Conservation (phyloP, 2,888 invertebrate genomes). For the Tyria jacobaeae region DNA sequence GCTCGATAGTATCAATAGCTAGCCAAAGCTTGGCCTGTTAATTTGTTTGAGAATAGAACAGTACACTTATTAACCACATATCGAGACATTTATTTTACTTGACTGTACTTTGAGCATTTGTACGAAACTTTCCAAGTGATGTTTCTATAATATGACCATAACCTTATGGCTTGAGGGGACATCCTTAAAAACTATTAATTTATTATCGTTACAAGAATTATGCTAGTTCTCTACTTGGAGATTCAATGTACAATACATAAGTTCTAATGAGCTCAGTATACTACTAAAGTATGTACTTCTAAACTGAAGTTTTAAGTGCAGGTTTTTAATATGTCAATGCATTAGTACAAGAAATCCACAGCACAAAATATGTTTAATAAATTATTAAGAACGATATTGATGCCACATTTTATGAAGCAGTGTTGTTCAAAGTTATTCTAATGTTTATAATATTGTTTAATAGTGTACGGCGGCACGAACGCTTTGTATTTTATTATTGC, state of each 20-base stretch:
- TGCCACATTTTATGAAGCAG: conserved; percentile 12
- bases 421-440: conserved; percentile 46
- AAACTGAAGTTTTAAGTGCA: too few relatives aligned
- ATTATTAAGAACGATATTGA: not conserved
- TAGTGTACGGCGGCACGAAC: conserved; percentile 33
- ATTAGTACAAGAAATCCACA: not conserved
- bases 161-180: too few relatives aligned
- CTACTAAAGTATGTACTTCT: too few relatives aligned
- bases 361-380: conserved; percentile 2
- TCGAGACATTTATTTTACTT: not conserved
- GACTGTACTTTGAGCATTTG: not conserved
- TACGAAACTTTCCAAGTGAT: too few relatives aligned
- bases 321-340: not conserved
- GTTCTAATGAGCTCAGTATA: too few relatives aligned
- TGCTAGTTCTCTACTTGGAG: not conserved
- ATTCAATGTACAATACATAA: not conserved
- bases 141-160: not conserved
- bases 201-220: too few relatives aligned
- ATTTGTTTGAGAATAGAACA: not conserved
- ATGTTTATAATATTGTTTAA: conserved; percentile 21
- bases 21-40: not conserved
- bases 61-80: not conserved
- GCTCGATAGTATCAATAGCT: not conserved
- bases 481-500: conserved; percentile 49
- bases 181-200: too few relatives aligned